A percentile compares a stretch with the other conserved stretches of the same genome.
These are phyloP conservation scores for Odontomachus brunneus DNA, from an alignment of 1,140 invertebrate species.

Conservation along the genomic window DNA sequence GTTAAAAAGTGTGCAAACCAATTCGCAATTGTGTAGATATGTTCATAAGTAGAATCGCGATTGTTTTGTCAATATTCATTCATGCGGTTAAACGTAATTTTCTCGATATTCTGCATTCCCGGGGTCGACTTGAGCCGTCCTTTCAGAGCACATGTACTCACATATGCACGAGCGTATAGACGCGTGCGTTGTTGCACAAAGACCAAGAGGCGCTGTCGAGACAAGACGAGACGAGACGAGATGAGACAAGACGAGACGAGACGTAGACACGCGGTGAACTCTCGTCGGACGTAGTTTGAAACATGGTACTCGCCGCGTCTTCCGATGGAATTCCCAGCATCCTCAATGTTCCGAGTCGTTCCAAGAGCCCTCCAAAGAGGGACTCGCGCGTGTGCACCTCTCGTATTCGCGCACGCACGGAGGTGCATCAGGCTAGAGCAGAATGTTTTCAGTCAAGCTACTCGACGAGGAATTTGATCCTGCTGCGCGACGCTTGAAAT, in stretches of 20 bases:
- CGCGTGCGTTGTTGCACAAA: not conserved
- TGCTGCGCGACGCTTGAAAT: slow-evolving; percentile 55
- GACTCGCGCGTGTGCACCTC: not conserved
- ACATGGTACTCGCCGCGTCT: slow-evolving; percentile 43
- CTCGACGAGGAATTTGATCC: slow-evolving; percentile 66
- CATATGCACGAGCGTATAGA: slow-evolving; percentile 11
- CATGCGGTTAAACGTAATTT: not conserved
- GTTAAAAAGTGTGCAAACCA: too few relatives aligned
- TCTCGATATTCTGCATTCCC: not conserved
- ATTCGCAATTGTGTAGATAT: too few relatives aligned
- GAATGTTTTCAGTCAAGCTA: slow-evolving; percentile 33
- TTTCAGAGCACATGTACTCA: not conserved
- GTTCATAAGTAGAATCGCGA: not conserved
- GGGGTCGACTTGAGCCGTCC: not conserved
- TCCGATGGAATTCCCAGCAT: slow-evolving; percentile 61
- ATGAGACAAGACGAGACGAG: slow-evolving; percentile 21
- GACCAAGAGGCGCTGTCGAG: not conserved
- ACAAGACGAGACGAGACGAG: not conserved
- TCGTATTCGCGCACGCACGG: not conserved
- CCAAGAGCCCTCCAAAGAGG: slow-evolving; percentile 50
- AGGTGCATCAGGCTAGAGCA: slow-evolving; percentile 23
- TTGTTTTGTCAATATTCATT: slow-evolving; percentile 1
- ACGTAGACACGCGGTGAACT: slow-evolving; percentile 28
- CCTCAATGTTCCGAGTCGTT: slow-evolving; percentile 54
- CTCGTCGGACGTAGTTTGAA: slow-evolving; percentile 52